Evolutionary conservation across 1,140 invertebrate genomes (phyloP), one percentile per base, ranked within the genome.

Genomic region (Ditylenchus dipsaci): DNA sequence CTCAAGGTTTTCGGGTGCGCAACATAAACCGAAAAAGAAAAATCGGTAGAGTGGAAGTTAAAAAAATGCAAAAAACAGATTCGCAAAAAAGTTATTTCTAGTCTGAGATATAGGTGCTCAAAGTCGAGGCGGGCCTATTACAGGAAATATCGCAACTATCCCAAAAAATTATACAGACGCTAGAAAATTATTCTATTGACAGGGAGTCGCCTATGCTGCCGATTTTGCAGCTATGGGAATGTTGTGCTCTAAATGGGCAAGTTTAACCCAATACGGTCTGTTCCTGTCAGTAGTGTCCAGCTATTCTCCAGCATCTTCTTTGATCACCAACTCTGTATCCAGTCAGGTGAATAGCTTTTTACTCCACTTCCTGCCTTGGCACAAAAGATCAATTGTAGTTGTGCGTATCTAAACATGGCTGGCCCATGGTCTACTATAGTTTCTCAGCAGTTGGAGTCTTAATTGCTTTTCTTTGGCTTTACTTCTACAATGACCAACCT

Each of bases 211-310:
- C 13, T 72, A 72, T 45, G 26, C 70, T 5, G 70, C 70, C 5
- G 70, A 72, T 60, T 72, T 72, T 63, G 69, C 70, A 3, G 70
- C 70, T 27, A 73, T 71, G 30, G 70, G 70, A 33, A 69, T 72
- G 38, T 23, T 72, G n/a, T 72, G 70, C 23, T 33, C 69, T 13
- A 68, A 62, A 47, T 73, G 71, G 71, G 71, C 71, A 1, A 30
- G 43, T 29, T 42, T 73, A 23, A 74, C 73, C 29, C 72, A 73
- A 67, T 29, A 73, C 57, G 71, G 58, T 7, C 21, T 73, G 42
- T 73, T 73, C 43, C 30, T 73, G 23, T 73, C 71, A 23, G 56
- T 73, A 59, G 21, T 68, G 30, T 69, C 71, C 26, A 59, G 69
- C 45, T 73, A 60, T 47, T 73, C 71, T 27, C 72, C 69, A 23